Percentiles rank a stretch among this genome's conserved stretches.
These are phyloP conservation scores for Nyctalus aviator DNA, from an alignment of 2,797 vertebrate genomes.

Conservation along the genomic window DNA sequence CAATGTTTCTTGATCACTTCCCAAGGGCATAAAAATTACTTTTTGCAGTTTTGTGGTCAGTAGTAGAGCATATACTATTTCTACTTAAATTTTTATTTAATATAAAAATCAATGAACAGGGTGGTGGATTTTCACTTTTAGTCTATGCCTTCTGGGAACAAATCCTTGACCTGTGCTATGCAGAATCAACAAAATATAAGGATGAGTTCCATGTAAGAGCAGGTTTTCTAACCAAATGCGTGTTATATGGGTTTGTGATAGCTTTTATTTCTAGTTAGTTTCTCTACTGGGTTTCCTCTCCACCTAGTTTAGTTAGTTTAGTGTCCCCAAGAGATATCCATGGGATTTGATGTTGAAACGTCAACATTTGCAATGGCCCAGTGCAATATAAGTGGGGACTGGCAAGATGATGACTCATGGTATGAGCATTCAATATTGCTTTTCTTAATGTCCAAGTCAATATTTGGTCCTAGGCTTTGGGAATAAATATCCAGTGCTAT, in stretches of 20 bases:
- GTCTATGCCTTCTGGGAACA: constrained; percentile 20
- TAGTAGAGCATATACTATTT: not conserved
- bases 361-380: not conserved
- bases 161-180: not conserved
- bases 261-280: not conserved
- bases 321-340: not conserved
- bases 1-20: not conserved
- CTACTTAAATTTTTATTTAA: constrained; percentile 51
- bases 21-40: not conserved
- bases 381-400: not conserved
- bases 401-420: not conserved
- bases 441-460: constrained; percentile 19
- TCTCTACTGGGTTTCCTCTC: not conserved
- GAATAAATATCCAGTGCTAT: not conserved
- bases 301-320: not conserved
- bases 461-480: not conserved
- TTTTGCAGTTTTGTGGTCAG: not conserved
- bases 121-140: constrained; percentile 22
- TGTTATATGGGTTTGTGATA: not conserved
- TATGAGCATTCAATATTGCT: not conserved
- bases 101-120: constrained; percentile 33
- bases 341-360: not conserved
- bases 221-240: constrained; percentile 32
- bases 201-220: not conserved
- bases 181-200: not conserved